Conservation (phyloP, 1,140 invertebrate species). For the Vanessa atalanta region DNA sequence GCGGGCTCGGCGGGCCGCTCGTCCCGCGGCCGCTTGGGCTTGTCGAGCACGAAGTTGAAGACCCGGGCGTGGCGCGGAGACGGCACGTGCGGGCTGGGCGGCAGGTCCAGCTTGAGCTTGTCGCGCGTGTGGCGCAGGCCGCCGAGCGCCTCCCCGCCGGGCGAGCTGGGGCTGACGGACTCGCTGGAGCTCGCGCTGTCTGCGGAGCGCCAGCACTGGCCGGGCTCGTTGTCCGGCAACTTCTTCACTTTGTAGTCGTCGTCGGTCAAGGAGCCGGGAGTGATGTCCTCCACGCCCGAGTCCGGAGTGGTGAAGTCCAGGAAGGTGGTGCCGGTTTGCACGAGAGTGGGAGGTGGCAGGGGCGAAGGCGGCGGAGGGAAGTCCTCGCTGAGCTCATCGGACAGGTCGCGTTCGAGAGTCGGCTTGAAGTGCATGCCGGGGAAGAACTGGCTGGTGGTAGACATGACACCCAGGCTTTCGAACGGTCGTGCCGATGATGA, state of each 20-base stretch:
- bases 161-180: slow-evolving; percentile 68
- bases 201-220: slow-evolving; percentile 49
- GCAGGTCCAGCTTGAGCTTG: slow-evolving; percentile 86
- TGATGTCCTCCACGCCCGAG: slow-evolving; percentile 82
- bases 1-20: slow-evolving; percentile 20
- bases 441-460: slow-evolving; percentile 86
- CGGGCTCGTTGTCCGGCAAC: slow-evolving; percentile 47
- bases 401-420: slow-evolving; percentile 42
- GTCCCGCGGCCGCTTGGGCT: slow-evolving; percentile 50
- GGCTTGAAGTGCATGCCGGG: slow-evolving; percentile 81
- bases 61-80: slow-evolving; percentile 67
- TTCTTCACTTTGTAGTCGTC: slow-evolving; percentile 52
- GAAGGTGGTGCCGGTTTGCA: slow-evolving; percentile 54
- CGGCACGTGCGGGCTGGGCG: slow-evolving; percentile 76
- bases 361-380: slow-evolving; percentile 54
- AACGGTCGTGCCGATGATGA: slow-evolving; percentile 86
- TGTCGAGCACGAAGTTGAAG: slow-evolving; percentile 70
- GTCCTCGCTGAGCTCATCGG: slow-evolving; percentile 51
- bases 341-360: slow-evolving; percentile 29
- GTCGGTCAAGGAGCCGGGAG: slow-evolving; percentile 74
- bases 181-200: slow-evolving; percentile 73
- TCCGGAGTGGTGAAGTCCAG: slow-evolving; percentile 81
- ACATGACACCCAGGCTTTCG: slow-evolving; percentile 82
- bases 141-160: slow-evolving; percentile 80
- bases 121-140: slow-evolving; percentile 87